phyloP scores from a whole-genome alignment of 2,888 invertebrate species.

The Andrena flavipes region DNA sequence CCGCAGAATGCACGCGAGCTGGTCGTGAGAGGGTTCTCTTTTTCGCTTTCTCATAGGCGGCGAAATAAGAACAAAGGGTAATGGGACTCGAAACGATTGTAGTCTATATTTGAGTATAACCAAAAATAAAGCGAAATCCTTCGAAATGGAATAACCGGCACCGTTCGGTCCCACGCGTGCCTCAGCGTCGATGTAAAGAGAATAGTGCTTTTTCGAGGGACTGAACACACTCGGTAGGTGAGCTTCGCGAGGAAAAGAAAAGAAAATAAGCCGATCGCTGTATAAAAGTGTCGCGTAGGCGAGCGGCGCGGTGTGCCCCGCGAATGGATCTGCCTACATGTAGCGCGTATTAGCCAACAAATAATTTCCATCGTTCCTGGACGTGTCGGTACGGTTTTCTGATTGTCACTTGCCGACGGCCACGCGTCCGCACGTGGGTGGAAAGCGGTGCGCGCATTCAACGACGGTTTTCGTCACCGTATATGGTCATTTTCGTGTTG shows the following conservation, averaged over 20 bases:
- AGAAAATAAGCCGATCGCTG: constrained; percentile 15
- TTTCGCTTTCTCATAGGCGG: background rate
- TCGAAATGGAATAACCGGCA: background rate
- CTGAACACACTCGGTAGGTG: no score
- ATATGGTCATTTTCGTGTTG: constrained; percentile 76
- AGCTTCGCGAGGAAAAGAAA: background rate
- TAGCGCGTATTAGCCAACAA: constrained; percentile 76
- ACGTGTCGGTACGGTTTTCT: constrained; percentile 57
- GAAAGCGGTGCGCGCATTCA: constrained; percentile 78
- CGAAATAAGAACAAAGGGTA: background rate
- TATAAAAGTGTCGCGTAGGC: constrained; percentile 49
- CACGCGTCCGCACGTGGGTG: constrained; percentile 76
- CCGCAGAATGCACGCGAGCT: background rate
- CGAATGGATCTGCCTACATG: constrained; percentile 82
- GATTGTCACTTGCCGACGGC: constrained; percentile 49
- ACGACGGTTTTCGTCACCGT: constrained; percentile 80
- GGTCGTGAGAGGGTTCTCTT: background rate
- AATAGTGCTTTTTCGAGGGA: no score
- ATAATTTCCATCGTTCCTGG: constrained; percentile 73
- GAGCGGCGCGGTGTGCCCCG: constrained; percentile 59
- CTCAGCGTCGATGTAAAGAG: no score
- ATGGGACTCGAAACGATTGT: no score
- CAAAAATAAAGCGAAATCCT: background rate
- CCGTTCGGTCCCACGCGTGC: no score
- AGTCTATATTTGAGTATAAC: background rate